A percentile compares a stretch with the other conserved stretches of the same genome.
These are phyloP conservation scores for Aphidius colemani DNA, from an alignment of 2,888 invertebrate genomes.

Conservation along the genomic window DNA sequence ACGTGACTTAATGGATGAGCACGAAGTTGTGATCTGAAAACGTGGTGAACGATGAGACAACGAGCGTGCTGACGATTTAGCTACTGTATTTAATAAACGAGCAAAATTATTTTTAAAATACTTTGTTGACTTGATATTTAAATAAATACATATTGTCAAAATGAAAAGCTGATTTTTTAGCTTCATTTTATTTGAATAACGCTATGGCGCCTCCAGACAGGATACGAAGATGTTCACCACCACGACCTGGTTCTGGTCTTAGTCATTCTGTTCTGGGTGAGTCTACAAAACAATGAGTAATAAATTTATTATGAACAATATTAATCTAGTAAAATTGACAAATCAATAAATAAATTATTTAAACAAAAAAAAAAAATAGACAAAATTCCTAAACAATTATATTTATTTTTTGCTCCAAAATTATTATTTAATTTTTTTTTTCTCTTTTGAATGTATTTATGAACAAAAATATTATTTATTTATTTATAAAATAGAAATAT, in stretches of 20 bases:
- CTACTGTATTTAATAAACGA: conserved; percentile 27
- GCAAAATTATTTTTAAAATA: conserved; percentile 5
- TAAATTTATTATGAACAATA: no score
- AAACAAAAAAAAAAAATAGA: no score
- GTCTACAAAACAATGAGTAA: conserved; percentile 35
- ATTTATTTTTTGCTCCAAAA: no score
- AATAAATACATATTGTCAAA: neutral
- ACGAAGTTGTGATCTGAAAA: conserved; percentile 17
- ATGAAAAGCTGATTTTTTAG: conserved; percentile 18
- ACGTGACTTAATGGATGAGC: conserved; percentile 32
- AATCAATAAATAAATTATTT: no score
- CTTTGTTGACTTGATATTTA: conserved; percentile 3
- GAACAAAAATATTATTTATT: no score
- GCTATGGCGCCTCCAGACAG: conserved; percentile 54
- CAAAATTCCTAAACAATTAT: no score
- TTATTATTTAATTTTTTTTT: no score
- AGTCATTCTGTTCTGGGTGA: conserved; percentile 62
- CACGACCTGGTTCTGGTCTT: conserved; percentile 58
- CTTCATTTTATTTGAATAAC: no score
- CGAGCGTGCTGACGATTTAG: conserved; percentile 24
- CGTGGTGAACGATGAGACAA: conserved; percentile 23
- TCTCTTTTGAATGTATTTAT: no score
- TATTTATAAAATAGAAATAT: no score
- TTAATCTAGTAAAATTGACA: no score
- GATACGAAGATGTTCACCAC: conserved; percentile 41